Percentiles rank a stretch among this genome's conserved stretches.
Conservation (phyloP, 2,113 vertebrate genomes). For the Hepsetus odoe region DNA sequence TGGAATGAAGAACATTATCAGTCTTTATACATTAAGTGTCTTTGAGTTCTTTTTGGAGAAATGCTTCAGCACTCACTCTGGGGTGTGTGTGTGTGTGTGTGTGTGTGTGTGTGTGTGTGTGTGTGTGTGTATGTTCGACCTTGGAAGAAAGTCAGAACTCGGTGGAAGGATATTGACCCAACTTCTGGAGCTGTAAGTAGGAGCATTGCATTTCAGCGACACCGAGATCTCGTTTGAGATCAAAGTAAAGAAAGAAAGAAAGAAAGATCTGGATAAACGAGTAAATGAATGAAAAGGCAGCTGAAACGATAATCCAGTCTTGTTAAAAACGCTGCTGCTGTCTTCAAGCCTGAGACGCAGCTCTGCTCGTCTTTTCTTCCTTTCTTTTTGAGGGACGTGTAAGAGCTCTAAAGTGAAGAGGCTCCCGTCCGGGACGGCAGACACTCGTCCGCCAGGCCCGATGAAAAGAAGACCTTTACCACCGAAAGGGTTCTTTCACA, state of each 20-base stretch:
- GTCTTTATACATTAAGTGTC: no score
- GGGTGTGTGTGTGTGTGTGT: conserved; percentile 2
- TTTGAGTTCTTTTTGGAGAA: no score
- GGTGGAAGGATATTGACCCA: background rate
- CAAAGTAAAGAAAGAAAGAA: background rate
- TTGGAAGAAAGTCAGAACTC: background rate
- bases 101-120: background rate
- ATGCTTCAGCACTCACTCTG: no score
- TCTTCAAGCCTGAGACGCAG: no score
- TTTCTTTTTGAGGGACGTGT: background rate
- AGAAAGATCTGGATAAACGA: background rate
- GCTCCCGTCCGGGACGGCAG: background rate
- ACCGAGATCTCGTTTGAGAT: background rate
- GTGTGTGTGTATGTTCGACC: conserved; percentile 19
- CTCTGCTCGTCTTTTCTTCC: no score
- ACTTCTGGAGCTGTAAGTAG: background rate
- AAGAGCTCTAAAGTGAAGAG: background rate
- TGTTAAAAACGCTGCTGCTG: no score
- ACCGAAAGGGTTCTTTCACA: background rate
- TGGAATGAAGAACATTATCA: no score
- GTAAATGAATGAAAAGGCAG: background rate
- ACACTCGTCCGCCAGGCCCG: no score
- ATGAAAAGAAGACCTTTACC: conserved; percentile 3
- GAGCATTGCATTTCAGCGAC: background rate
- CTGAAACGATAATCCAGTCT: no score